phyloP scores from a whole-genome alignment of 2,797 vertebrate species.

The Alca torda region DNA sequence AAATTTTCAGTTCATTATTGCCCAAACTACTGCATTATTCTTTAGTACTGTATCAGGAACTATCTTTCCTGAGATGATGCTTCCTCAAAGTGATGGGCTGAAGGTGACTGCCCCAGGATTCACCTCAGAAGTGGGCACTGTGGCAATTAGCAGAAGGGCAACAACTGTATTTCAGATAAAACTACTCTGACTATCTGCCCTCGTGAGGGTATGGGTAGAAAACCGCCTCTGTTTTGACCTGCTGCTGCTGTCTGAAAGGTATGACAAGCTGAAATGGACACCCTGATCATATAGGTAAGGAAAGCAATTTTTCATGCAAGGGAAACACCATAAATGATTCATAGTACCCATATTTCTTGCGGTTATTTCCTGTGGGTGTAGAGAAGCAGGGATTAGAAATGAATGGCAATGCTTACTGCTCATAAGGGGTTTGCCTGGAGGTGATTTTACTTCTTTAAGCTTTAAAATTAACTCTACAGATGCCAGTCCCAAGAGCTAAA shows the following conservation, averaged over 20 bases:
- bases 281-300: slow-evolving; percentile 38
- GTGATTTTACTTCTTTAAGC: slow-evolving; percentile 46
- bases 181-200: not conserved
- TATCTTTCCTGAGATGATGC: not conserved
- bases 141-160: slow-evolving; percentile 5
- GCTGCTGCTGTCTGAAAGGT: slow-evolving; percentile 17
- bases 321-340: slow-evolving; percentile 64
- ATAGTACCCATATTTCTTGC: slow-evolving; percentile 44
- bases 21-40: not conserved
- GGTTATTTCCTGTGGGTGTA: slow-evolving; percentile 70
- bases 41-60: not conserved
- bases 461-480: slow-evolving; percentile 24
- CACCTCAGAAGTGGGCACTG: not conserved
- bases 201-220: not conserved
- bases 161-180: not conserved
- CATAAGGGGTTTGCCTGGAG: slow-evolving; percentile 53
- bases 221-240: not conserved
- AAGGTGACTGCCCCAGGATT: not conserved
- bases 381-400: slow-evolving; percentile 65
- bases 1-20: slow-evolving; percentile 30
- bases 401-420: slow-evolving; percentile 59
- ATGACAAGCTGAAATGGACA: slow-evolving; percentile 61
- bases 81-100: not conserved
- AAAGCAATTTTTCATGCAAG: slow-evolving; percentile 58
- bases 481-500: not conserved